phyloP scores from a whole-genome alignment of 2,888 invertebrate species.

The Leuctra nigra region DNA sequence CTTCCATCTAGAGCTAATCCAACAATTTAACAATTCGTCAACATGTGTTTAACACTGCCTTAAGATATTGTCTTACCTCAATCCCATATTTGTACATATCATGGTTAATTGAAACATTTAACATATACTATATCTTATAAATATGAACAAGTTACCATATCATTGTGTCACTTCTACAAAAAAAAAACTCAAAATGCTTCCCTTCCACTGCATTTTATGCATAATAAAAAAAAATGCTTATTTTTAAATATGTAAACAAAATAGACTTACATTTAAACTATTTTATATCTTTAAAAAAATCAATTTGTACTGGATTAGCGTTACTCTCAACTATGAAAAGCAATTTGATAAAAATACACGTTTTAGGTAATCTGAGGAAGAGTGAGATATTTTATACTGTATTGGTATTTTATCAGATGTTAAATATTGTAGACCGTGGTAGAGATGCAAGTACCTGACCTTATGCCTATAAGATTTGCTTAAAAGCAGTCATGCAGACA shows the following conservation, averaged over 20 bases:
- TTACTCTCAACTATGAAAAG: conserved; percentile 19
- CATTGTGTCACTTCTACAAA: too few relatives aligned
- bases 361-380: conserved; percentile 22
- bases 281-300: conserved; percentile 20
- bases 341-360: conserved; percentile 24
- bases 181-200: too few relatives aligned
- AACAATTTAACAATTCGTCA: not conserved
- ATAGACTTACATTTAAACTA: conserved; percentile 25
- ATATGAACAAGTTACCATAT: not conserved
- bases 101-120: not conserved
- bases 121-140: not conserved
- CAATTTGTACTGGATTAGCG: conserved; percentile 26
- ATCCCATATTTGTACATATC: not conserved
- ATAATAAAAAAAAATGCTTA: too few relatives aligned
- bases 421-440: too few relatives aligned
- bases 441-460: too few relatives aligned
- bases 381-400: conserved; percentile 24
- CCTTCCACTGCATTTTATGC: too few relatives aligned
- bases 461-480: too few relatives aligned
- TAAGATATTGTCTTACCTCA: not conserved
- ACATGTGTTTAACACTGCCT: not conserved
- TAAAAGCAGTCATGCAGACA: too few relatives aligned
- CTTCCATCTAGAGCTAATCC: too few relatives aligned
- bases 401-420: conserved; percentile 20
- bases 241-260: conserved; percentile 19